Base-by-base conservation (phyloP, 2,113 vertebrate species). In the Salvelinus alpinus region DNA sequence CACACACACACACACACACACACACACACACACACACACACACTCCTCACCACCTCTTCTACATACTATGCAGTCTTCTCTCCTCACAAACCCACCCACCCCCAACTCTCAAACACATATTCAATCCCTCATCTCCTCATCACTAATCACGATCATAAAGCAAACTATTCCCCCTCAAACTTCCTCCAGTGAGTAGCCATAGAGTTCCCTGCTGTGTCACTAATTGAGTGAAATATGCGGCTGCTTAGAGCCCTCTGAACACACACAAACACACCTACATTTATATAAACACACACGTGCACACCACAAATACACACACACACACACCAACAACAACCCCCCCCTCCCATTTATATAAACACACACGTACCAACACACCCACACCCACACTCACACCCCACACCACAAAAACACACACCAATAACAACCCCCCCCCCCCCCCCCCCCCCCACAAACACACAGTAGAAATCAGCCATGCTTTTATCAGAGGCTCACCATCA, bases 401-500 rank as follows among this genome's bases (percentile, higher is more conserved):
- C 5, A 38, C 44, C 62, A 51, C 66, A 8, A 5, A 22, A 1
- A 44, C 34, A 44, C 34, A 69, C 29, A 12, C 34, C 34, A 34
- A 34, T 34, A 34, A 34, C 6, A 5, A 25, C 29, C 29, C 29
- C 29, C 29, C 29, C 31, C 31, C 31, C 31, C 1, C 31, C 34
- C 34, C 31, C 6, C 31, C 6, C 31, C 6, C 1, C 6, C 25
- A 67, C 38, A 44, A 2, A 44, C 38, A 44, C 8, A 44, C 38
- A 44, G 38, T 44, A 44, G 20, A 66, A 78, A 77, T 76, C 78
- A 64, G n/a, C 75, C 13, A 0, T 2, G 48, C 75, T 83, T 86
- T 90, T 89, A 86, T 90, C 84, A 81, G 74, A 20, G 51, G 29
- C 31, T 72, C 73, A 6, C 74, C 84, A 82, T 31, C 59, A 64